Percentiles rank a stretch among this genome's conserved stretches.
Evolutionary conservation across 1,140 invertebrate genomes (phyloP).

Genomic region (Drosophila auraria): DNA sequence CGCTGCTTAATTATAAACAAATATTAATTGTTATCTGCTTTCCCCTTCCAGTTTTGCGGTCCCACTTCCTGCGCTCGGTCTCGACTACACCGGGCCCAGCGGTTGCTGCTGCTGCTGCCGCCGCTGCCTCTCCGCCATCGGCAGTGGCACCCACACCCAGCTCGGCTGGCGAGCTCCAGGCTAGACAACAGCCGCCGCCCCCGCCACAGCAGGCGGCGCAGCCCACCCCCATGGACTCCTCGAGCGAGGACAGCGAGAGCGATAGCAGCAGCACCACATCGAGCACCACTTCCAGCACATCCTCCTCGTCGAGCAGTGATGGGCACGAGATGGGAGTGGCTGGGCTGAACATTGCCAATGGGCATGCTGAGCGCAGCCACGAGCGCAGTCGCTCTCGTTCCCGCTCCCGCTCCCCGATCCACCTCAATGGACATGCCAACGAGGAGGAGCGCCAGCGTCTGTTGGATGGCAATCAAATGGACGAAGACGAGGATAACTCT

Average conservation of each 20-base stretch:
- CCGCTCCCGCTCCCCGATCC: constrained; percentile 52
- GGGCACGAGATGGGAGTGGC: constrained; percentile 71
- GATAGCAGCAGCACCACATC: constrained; percentile 82
- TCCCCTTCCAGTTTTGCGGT: constrained; percentile 65
- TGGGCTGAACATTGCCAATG: constrained; percentile 69
- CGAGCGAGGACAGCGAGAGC: constrained; percentile 83
- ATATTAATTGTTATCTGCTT: not conserved
- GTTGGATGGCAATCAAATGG: constrained; percentile 63
- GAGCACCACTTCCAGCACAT: constrained; percentile 69
- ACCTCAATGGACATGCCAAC: constrained; percentile 61
- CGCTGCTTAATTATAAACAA: no score
- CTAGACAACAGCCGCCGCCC: constrained; percentile 58
- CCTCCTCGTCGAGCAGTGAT: constrained; percentile 67
- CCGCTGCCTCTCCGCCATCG: constrained; percentile 77
- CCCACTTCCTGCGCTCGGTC: constrained; percentile 70
- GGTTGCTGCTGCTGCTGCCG: constrained; percentile 63
- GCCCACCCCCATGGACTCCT: constrained; percentile 80
- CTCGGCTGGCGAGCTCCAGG: constrained; percentile 63
- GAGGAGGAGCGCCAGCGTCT: constrained; percentile 61
- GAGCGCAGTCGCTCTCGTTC: constrained; percentile 48
- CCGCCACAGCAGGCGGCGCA: constrained; percentile 30
- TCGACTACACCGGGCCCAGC: constrained; percentile 45
- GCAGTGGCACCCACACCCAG: constrained; percentile 74
- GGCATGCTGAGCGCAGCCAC: constrained; percentile 58
- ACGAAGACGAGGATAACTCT: constrained; percentile 71